These are phyloP conservation scores for Xenus cinereus DNA, from an alignment of 2,113 vertebrate genomes.

Conservation along the genomic window DNA sequence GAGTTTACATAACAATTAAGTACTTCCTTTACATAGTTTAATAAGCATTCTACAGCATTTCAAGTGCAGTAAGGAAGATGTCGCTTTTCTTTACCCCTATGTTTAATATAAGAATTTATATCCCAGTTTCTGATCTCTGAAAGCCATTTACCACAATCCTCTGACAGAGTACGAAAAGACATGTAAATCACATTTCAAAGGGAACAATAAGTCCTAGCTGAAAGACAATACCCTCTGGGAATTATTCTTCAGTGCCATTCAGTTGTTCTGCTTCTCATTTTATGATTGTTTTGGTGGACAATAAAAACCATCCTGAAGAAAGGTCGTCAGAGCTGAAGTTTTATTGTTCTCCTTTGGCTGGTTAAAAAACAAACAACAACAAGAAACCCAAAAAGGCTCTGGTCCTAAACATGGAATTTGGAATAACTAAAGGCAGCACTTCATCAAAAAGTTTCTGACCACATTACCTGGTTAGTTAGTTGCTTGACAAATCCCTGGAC, in stretches of 20 bases:
- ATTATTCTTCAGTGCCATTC: neutral
- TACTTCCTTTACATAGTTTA: neutral
- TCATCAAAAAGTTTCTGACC: neutral
- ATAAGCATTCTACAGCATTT: neutral
- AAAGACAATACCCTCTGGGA: neutral
- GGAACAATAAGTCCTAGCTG: neutral
- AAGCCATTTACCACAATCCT: neutral
- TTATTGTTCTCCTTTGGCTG: neutral
- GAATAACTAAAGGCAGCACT: neutral
- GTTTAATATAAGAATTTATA: neutral
- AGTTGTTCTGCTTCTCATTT: slow-evolving; percentile 14
- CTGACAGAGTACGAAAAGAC: neutral
- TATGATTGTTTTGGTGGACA: neutral
- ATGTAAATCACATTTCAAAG: neutral
- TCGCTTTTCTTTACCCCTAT: neutral
- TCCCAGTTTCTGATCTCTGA: neutral
- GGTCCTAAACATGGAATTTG: neutral
- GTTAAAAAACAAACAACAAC: neutral
- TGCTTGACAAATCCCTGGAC: neutral
- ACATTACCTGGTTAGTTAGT: neutral
- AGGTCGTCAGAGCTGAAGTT: neutral
- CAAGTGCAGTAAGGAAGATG: neutral
- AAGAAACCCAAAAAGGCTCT: neutral
- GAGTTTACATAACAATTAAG: neutral
- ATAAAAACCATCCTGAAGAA: neutral